Evolutionary conservation across 2,888 invertebrate genomes (phyloP), one percentile per base, ranked within the genome.

Genomic region (Philonicus albiceps): DNA sequence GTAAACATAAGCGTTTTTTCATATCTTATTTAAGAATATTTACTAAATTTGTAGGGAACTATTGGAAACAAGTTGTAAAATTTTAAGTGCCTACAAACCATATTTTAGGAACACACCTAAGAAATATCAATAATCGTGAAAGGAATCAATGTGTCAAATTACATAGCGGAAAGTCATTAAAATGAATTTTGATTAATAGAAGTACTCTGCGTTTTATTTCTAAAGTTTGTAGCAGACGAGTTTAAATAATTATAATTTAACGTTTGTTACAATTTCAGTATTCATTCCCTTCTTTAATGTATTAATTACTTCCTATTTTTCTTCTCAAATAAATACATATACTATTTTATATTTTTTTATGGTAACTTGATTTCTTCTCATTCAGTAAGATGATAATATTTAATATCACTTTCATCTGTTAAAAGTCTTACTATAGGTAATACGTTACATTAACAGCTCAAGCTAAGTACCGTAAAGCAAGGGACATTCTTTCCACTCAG

Each of bases 91-190:
- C 84, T 84, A 83, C 84, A 84, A 64, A 84, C 72, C 7, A 43
- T 30, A 43, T 49, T 55, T 55, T 84, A 84, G 73, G 72, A 84
- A 73, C 72, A 84, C 37, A 78, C 2, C 27, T 37, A 37, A 84
- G 64, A 84, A 43, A 43, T 73, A 73, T 73, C 73, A 84, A 40
- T 73, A 73, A 34, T 64, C 34, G 64, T 83, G 49, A 43, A 83
- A 83, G 81, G 31, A 83, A 83, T 83, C 81, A 83, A 84, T 84
- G 84, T 84, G 84, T 84, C 84, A 84, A 84, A 84, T 84, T 84
- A 84, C 40, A 81, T 81, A 81, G 34, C 22, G 55, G 40, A 22
- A n/a, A 81, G 8, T 64, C 37, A 81, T 81, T 81, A 55, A 81
- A 81, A 19, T 22, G 43, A 81, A 11, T 64, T 81, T 81, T 81